Base-by-base conservation (phyloP, 2,113 vertebrate species). In the Lepus europaeus region DNA sequence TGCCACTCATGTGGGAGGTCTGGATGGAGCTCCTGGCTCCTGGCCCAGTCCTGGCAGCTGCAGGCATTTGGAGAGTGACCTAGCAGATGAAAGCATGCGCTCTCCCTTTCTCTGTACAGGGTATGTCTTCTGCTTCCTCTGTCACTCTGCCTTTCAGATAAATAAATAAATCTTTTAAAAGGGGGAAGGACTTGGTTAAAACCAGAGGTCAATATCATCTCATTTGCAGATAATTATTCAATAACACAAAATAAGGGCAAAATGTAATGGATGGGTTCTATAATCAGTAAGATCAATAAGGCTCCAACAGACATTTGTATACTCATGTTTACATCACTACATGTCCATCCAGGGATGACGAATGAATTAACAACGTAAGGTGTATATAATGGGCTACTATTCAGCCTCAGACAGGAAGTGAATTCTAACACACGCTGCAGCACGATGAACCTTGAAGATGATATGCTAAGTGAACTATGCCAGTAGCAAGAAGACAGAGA, bases 171-270 rank as follows among this genome's bases (percentile, higher is more conserved):
- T 59, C 56, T 20, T 59, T 59, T 5, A 59, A 59, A 59, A 59
- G 19, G 56, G 17, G 19, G 56, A 59, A 45, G 29, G 25, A 64
- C 12, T 73, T 68, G 17, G 49, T 63, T 66, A 93, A 74, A 86
- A 77, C 64, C 78, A 94, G 82, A 96, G 29, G 39, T 49, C 23
- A 74, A 31, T 31, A 16, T 86, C 53, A 80, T 49, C 51, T 92
- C 68, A 87, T 59, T 77, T 91, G n/a, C 23, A 85, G 76, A 85
- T 69, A 89, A 89, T 69, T 95, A 77, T 72, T 27, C 11, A 89
- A 31, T 73, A 86, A 93, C 61, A 81, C 5, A 91, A 86, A 96
- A 84, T 3, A 74, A 80, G 5, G 39, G 17, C 68, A 80, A 77
- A 77, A 95, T 87, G 16, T n/a, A 89, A 72, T 16, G 27, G 66